Base-by-base conservation (phyloP, 1,140 invertebrate species). In the Aphelinus certus region DNA sequence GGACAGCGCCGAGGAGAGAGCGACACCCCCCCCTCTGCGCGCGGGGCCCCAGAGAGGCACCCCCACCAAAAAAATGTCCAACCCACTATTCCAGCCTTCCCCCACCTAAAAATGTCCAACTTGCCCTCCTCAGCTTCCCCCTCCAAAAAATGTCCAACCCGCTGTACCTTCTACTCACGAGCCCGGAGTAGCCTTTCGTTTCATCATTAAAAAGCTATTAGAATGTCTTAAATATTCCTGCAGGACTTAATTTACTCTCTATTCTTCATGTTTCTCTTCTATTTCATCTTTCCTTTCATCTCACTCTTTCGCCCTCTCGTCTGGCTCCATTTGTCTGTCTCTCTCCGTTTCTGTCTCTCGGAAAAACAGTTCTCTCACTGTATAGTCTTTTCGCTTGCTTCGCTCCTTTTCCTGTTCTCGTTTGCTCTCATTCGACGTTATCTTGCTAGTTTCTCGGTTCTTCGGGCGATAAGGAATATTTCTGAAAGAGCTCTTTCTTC, bases 401-500 rank as follows among this genome's bases (percentile, higher is more conserved):
- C 42, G n/a, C 62, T 48, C 45, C 53, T 64, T n/a, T 4, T 48
- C 49, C 72, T 47, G 7, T 61, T 43, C 64, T 67, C 71, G 42
- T 73, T 73, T 67, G 48, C 64, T 73, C 48, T 73, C 67, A 73
- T 65, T 75, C 64, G 61, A 65, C 73, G 73, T 75, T 75, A 70
- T 70, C 73, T 65, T 9, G 67, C 73, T 65, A 75, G 73, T 70
- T 75, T 75, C 55, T 57, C 46, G 42, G 73, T 70, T 64, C 73
- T 70, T n/a, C 26, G 42, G 73, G 26, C 47, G 73, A 75, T 75
- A 75, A 75, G 73, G 61, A 70, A 70, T 75, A 75, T 65, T 75
- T 75, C 61, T 75, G 43, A 10, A 60, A 64, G 60, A 64, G 61
- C 60, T 63, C n/a, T 61, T 65, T 66, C 66, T 64, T 65, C 66